These are phyloP conservation scores for Sphenodon punctatus DNA, from an alignment of 2,797 vertebrate species.

Conservation along the genomic window DNA sequence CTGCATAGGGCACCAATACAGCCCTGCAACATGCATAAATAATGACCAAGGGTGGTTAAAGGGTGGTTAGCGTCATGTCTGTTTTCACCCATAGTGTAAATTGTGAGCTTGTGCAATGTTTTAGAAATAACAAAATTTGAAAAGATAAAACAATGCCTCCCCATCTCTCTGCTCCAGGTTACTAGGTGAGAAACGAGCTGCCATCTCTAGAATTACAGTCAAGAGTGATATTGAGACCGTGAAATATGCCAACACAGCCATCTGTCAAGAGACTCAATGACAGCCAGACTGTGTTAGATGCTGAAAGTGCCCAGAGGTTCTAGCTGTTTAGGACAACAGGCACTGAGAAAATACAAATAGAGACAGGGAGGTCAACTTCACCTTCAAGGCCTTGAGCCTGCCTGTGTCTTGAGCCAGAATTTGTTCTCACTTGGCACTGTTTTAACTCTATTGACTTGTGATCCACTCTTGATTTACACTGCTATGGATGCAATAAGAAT, in stretches of 20 bases:
- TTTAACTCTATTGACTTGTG: not conserved
- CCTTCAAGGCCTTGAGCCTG: not conserved
- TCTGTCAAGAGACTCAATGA: constrained; percentile 42
- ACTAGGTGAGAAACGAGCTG: constrained; percentile 13
- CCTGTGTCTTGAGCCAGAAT: not conserved
- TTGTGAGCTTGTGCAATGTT: not conserved
- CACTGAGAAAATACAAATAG: not conserved
- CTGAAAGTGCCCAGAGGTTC: constrained; percentile 24
- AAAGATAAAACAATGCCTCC: constrained; percentile 26
- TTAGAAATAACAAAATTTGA: not conserved
- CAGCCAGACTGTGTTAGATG: constrained; percentile 17
- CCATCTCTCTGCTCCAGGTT: not conserved
- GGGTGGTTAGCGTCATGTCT: no score
- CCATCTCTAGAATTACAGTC: not conserved
- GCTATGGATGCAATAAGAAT: not conserved
- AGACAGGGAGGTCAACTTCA: constrained; percentile 33
- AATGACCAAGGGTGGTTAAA: no score
- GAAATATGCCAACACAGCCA: constrained; percentile 45
- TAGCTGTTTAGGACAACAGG: not conserved
- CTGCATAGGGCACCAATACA: no score
- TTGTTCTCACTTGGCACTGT: not conserved
- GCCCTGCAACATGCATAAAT: no score
- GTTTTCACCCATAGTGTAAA: no score
- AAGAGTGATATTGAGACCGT: constrained; percentile 18
- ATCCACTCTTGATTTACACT: not conserved